These are phyloP conservation scores for Choloepus hoffmanni DNA, from an alignment of 2,113 vertebrate species.

Conservation along the genomic window DNA sequence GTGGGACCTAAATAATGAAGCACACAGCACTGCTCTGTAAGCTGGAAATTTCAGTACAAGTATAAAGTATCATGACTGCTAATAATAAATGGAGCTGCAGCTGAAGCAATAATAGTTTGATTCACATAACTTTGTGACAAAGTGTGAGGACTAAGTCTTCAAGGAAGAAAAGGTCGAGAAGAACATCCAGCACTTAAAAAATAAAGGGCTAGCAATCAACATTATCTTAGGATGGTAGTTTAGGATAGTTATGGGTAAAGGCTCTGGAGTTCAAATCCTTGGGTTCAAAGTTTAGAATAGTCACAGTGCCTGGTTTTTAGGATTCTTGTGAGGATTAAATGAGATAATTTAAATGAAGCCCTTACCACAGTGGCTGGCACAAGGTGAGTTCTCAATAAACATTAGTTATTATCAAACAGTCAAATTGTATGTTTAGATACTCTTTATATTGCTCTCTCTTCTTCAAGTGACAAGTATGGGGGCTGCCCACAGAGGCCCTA, in stretches of 20 bases:
- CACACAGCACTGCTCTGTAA: neutral
- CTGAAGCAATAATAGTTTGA: neutral
- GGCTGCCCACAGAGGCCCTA: neutral
- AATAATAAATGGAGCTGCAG: neutral
- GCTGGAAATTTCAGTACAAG: neutral
- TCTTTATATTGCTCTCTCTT: neutral
- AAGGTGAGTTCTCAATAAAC: neutral
- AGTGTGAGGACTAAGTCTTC: neutral
- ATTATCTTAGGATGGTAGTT: neutral
- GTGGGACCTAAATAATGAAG: neutral
- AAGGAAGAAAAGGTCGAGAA: neutral
- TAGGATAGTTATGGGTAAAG: neutral
- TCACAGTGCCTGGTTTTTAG: neutral
- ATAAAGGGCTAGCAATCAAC: neutral
- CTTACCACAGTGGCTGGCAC: neutral
- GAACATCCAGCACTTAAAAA: neutral
- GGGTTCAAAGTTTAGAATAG: conserved; percentile 26
- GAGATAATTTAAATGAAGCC: neutral
- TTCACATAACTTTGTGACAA: neutral
- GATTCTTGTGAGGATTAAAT: conserved; percentile 31
- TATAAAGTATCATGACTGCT: neutral
- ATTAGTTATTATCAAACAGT: neutral
- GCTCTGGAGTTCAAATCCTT: conserved; percentile 19
- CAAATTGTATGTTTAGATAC: neutral
- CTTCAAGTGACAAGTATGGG: neutral